Base-by-base conservation (phyloP, 2,113 vertebrate genomes). In the Brevimyrus niger region DNA sequence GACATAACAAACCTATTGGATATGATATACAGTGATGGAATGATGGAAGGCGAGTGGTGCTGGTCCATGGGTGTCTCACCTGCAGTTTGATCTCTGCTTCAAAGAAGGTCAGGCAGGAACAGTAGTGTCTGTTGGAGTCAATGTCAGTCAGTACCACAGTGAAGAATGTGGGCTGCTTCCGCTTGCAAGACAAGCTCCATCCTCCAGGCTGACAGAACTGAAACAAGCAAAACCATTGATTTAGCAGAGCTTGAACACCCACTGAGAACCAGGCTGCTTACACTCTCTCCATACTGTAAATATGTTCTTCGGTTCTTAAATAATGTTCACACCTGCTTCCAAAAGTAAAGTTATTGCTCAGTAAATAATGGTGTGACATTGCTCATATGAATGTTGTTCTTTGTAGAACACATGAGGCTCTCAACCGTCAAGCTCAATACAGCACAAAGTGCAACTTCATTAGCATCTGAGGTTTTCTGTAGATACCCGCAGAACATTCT, bases 151-250 rank as follows among this genome's bases (percentile, higher is more conserved):
- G 92, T 94, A 99, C 98, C 90, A 98, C 97, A 42, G 99, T 97
- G 89, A 99, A 99, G 94, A 99, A 99, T 0, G 97, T 98, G 27
- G 98, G 98, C 31, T 96, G 95, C 53, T 97, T 99, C 90, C 98
- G 95, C 85, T 99, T 97, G 73, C 96, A 96, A 0, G 97, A 99
- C 85, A 98, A 93, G 91, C 97, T 97, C 98, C 98, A 99, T 92
- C 98, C 98, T 89, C 97, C 97, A 90, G 98, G 98, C 93, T 99
- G 98, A 95, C 98, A 99, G 93, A 99, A 99, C 98, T 99, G 93
- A 92, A 90, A 50, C 42, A 93, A n/a, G 92, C 13, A 89, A 65
- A 48, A 76, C 55, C 44, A 92, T 15, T 23, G 0, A 84, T 31
- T 4, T 8, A 31, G 51, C 23, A 91, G 5, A 88, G 50, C 58